Percentiles rank a stretch among this genome's conserved stretches.
phyloP scores from a whole-genome alignment of 2,888 invertebrate species.

The Noctua janthe region DNA sequence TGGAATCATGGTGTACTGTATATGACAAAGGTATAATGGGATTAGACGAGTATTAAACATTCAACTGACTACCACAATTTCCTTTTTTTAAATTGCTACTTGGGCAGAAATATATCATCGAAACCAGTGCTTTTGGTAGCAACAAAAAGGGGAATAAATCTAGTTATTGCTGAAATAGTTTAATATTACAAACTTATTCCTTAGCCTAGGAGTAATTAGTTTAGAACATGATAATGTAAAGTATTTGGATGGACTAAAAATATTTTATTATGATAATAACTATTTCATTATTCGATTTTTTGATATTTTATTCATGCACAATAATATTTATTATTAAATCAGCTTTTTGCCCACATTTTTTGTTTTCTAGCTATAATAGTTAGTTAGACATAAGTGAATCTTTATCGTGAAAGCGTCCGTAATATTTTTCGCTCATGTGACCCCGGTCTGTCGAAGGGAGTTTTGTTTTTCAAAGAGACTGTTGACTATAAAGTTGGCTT shows the following conservation, averaged over 20 bases:
- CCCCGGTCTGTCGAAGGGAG: background rate
- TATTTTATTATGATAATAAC: too few relatives aligned
- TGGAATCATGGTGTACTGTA: background rate
- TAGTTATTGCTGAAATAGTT: background rate
- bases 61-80: too few relatives aligned
- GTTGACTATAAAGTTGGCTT: background rate
- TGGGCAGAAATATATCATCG: background rate
- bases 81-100: too few relatives aligned
- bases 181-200: too few relatives aligned
- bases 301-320: too few relatives aligned
- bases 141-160: background rate
- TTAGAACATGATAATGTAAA: background rate
- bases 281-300: too few relatives aligned
- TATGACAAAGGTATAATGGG: background rate
- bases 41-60: too few relatives aligned
- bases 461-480: background rate
- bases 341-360: too few relatives aligned
- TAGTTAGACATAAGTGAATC: too few relatives aligned
- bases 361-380: too few relatives aligned
- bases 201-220: background rate
- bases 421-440: background rate
- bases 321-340: too few relatives aligned
- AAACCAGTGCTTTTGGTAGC: background rate
- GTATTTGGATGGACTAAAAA: too few relatives aligned
- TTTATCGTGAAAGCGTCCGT: background rate